Conservation (phyloP, 2,113 vertebrate species). For the Plotosus lineatus region DNA sequence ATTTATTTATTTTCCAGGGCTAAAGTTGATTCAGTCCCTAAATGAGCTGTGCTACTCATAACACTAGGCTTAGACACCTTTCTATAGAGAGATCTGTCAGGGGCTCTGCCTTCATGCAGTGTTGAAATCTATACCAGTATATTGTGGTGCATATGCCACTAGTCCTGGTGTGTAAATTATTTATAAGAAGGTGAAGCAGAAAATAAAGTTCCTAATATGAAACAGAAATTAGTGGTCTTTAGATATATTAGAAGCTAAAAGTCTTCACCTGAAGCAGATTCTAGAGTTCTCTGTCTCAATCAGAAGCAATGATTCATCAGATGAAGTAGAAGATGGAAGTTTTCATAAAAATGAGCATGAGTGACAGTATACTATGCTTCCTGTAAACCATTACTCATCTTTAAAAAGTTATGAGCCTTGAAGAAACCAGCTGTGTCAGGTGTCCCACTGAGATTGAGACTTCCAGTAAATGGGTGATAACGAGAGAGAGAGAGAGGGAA, state of each 20-base stretch:
- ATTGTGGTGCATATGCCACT: no score
- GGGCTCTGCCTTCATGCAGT: no score
- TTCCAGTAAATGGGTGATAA: background rate
- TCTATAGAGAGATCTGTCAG: no score
- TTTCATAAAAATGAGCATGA: background rate
- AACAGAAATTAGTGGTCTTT: background rate
- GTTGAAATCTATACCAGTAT: no score
- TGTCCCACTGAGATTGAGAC: background rate
- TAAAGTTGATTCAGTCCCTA: no score
- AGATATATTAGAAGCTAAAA: background rate
- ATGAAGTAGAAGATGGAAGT: background rate
- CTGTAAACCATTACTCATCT: background rate
- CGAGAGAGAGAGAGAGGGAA: background rate
- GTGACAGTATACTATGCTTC: conserved; percentile 9
- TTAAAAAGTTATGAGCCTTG: background rate
- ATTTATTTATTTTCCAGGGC: no score
- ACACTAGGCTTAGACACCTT: no score
- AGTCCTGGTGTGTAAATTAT: no score
- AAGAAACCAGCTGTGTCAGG: background rate
- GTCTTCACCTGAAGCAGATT: background rate
- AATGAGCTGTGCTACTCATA: no score
- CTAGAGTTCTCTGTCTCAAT: background rate
- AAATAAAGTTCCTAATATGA: background rate
- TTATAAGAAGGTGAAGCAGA: background rate
- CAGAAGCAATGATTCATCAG: background rate